Base-by-base conservation (phyloP, 2,113 vertebrate species). In the Cebidichthys violaceus region DNA sequence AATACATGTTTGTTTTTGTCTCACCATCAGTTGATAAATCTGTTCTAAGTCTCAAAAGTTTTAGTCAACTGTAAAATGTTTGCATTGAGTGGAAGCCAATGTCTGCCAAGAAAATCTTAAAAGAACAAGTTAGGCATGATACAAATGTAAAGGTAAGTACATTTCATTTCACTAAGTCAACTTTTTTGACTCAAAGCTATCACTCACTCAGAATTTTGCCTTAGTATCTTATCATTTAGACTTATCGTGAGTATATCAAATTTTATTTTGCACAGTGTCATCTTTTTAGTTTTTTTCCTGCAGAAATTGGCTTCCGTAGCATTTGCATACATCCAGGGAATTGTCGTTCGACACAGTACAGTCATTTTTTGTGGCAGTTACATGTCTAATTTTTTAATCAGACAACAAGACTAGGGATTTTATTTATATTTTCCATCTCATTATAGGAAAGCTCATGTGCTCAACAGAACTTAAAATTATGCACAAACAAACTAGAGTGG, bases 1-100 rank as follows among this genome's bases (percentile, higher is more conserved):
- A 64, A 85, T 65, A 33, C 13, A 61, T 75, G 43, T 79, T 86
- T 78, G 74, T 79, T 83, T 81, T 77, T 35, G 70, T 84, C 81
- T 89, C 31, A 80, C 61, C 65, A 13, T 77, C 66, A 78, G 54
- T 82, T 71, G 60, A 85, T 76, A n/a, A 76, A 78, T 75, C 41
- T 47, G 15, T 70, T 57, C 29, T 59, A 9, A 57, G 2, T 74
- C 4, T 72, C 8, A 72, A 70, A 62, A 9, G 43, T 29, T 59
- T 37, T 29, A 24, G 9, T 45, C 50, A 33, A 0, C 33, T 27
- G 20, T 18, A 33, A 59, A 57, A n/a, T 35, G 59, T 39, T 24
- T 61, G 27, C 20, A 15, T 18, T 43, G 24, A 54, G 59, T 77
- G 69, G 64, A 70, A 73, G 62, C 50, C 37, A 22, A 67, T 70